Evolutionary conservation across 2,797 vertebrate species (phyloP).

Genomic region (Parauchenoglanis punctatus): DNA sequence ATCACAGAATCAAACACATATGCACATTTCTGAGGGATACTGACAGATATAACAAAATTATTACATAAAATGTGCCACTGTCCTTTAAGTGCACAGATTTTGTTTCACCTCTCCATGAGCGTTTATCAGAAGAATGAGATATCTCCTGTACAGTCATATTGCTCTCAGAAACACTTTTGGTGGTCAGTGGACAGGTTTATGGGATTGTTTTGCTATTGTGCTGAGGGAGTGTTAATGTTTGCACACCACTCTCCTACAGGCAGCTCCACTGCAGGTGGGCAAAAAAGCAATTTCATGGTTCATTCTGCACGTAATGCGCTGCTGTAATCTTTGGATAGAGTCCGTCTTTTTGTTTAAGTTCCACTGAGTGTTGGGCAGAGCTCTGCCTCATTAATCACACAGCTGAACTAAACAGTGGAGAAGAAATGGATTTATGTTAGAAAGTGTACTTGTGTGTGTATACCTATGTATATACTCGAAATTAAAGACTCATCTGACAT

Average conservation of each 20-base stretch:
- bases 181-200: conserved; percentile 40
- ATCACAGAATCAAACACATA: background rate
- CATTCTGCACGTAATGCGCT: conserved; percentile 74
- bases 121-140: conserved; percentile 11
- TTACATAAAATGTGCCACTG: background rate
- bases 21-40: background rate
- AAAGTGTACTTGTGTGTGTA: conserved; percentile 56
- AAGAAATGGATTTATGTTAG: background rate
- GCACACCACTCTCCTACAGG: conserved; percentile 57
- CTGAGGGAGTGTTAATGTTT: conserved; percentile 72
- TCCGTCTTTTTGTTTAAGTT: conserved; percentile 79
- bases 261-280: conserved; percentile 76
- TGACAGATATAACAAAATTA: background rate
- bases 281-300: conserved; percentile 87
- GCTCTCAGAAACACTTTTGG: conserved; percentile 20
- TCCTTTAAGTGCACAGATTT: background rate
- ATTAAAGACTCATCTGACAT: background rate
- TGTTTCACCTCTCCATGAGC: conserved; percentile 43
- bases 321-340: conserved; percentile 78
- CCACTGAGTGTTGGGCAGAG: conserved; percentile 76
- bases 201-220: conserved; percentile 63
- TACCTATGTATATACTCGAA: conserved; percentile 13
- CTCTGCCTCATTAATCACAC: conserved; percentile 78
- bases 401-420: conserved; percentile 62
- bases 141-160: conserved; percentile 6